Conservation (phyloP, 2,888 invertebrate species). For the Mylabris sibirica region DNA sequence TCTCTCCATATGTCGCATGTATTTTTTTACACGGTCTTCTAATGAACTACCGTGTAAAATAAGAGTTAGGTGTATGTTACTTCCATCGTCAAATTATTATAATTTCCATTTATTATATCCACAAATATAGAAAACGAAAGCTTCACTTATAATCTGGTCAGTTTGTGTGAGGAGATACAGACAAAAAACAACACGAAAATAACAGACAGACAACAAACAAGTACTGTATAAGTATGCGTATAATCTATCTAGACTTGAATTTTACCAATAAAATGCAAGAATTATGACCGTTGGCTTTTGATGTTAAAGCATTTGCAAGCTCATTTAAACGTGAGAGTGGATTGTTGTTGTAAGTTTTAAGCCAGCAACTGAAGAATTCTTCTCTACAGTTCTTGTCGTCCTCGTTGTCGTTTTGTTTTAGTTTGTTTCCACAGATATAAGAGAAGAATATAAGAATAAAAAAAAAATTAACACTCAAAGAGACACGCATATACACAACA, state of each 20-base stretch:
- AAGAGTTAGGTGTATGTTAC: too few species aligned
- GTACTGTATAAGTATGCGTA: neutral
- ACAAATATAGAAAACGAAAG: too few species aligned
- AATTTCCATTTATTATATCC: neutral
- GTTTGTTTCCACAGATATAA: neutral
- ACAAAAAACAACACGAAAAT: neutral
- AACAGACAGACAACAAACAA: neutral
- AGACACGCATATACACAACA: neutral
- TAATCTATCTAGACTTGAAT: constrained; percentile 9
- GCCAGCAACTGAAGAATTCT: constrained; percentile 9
- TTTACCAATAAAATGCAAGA: constrained; percentile 6
- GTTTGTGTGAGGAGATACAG: too few species aligned
- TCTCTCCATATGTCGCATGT: too few species aligned
- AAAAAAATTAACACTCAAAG: neutral
- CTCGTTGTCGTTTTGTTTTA: neutral
- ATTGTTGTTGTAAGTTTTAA: constrained; percentile 6
- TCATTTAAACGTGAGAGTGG: constrained; percentile 11
- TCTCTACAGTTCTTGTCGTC: neutral
- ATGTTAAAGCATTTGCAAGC: constrained; percentile 9
- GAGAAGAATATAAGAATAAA: neutral
- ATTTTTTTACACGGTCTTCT: too few species aligned
- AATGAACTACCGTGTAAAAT: too few species aligned
- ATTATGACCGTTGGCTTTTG: constrained; percentile 11
- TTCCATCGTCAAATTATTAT: too few species aligned
- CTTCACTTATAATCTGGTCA: neutral